These are phyloP conservation scores for Cardiocondyla obscurior DNA, from an alignment of 1,140 invertebrate species.

Conservation along the genomic window DNA sequence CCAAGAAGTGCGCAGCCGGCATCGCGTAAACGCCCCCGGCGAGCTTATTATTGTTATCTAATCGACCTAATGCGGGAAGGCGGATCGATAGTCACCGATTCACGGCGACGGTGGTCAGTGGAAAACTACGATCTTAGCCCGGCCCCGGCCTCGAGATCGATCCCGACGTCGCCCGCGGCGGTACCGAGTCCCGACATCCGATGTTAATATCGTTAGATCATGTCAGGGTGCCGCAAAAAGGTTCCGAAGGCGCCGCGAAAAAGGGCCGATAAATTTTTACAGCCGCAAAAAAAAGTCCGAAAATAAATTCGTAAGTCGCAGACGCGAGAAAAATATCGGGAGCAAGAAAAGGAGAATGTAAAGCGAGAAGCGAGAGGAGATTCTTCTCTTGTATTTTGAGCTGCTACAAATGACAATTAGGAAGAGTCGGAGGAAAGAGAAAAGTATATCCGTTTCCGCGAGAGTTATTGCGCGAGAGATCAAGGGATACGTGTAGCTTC, in stretches of 20 bases:
- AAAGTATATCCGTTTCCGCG: not conserved
- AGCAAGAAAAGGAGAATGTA: not conserved
- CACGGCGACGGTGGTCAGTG: constrained; percentile 51
- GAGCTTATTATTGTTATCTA: constrained; percentile 63
- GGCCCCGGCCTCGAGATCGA: not conserved
- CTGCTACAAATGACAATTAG: constrained; percentile 10
- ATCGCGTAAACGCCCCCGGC: constrained; percentile 26
- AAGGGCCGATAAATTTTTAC: not conserved
- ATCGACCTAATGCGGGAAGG: constrained; percentile 62
- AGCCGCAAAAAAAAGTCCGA: not conserved
- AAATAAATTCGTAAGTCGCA: not conserved
- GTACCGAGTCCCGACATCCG: not conserved
- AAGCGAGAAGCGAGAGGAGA: not conserved
- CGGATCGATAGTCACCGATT: constrained; percentile 62
- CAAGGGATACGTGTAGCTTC: constrained; percentile 7
- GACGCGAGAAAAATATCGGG: not conserved
- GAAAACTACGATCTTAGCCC: constrained; percentile 64
- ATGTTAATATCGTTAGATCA: not conserved
- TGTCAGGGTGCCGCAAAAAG: not conserved
- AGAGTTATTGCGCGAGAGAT: constrained; percentile 27
- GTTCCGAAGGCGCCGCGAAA: not conserved
- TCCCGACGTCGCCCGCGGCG: constrained; percentile 21
- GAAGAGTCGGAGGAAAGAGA: not conserved
- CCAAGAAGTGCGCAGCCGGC: constrained; percentile 47
- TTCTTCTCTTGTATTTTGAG: not conserved